These are phyloP conservation scores for Drosophila neocordata DNA, from an alignment of 1,140 invertebrate genomes.

Conservation along the genomic window DNA sequence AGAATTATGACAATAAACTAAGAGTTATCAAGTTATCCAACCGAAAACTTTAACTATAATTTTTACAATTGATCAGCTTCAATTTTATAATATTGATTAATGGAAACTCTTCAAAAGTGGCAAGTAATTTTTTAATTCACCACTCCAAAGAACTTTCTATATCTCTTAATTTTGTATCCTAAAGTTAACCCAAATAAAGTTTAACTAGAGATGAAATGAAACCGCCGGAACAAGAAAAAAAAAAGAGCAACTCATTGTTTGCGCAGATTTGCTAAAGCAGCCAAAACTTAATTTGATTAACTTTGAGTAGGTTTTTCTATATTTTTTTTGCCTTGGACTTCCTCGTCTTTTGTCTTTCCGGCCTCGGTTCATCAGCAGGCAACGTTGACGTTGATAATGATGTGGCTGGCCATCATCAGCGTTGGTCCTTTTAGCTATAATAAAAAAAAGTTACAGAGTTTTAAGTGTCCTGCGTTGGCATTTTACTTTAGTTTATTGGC, in stretches of 20 bases:
- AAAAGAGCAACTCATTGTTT: slow-evolving; percentile 58
- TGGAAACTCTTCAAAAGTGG: no score
- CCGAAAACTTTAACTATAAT: no score
- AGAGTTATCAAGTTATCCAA: no score
- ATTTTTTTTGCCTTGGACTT: slow-evolving; percentile 22
- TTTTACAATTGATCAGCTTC: not conserved
- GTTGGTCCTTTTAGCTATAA: slow-evolving; percentile 46
- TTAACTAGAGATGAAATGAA: slow-evolving; percentile 22
- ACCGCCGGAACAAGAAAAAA: slow-evolving; percentile 42
- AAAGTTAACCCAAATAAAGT: slow-evolving; percentile 29
- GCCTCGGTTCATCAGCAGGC: slow-evolving; percentile 61
- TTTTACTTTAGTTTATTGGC: slow-evolving; percentile 70
- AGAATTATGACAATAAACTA: not conserved
- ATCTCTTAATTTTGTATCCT: not conserved
- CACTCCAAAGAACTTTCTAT: slow-evolving; percentile 32
- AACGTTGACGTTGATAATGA: slow-evolving; percentile 64
- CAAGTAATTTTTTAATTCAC: slow-evolving; percentile 14
- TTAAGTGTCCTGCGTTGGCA: slow-evolving; percentile 62
- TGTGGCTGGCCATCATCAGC: slow-evolving; percentile 59
- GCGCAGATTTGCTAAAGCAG: slow-evolving; percentile 54
- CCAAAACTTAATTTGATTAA: slow-evolving; percentile 79
- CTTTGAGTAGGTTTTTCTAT: slow-evolving; percentile 57
- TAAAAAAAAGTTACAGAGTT: slow-evolving; percentile 53
- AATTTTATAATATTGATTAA: not conserved
- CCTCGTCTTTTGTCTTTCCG: slow-evolving; percentile 68